Evolutionary conservation across 64 coral and sea anemone genomes (phyloP), one percentile per base, ranked within the genome.

Genomic region (Actinia tenebrosa): DNA sequence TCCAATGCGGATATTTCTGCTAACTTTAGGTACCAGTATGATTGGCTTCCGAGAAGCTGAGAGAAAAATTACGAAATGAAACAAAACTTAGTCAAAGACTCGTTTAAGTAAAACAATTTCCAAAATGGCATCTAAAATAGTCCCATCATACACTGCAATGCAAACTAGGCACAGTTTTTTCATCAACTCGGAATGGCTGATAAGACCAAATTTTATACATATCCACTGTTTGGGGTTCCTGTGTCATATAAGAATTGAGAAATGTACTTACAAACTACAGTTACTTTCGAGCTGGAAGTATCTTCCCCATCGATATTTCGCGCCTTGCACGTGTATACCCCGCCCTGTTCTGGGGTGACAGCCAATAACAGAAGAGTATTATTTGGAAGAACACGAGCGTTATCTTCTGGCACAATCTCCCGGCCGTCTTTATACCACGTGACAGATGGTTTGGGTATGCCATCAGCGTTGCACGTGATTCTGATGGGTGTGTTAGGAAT

Each of bases 341-440:
- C 90, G 5, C 77, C 45, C 18, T 92, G 84, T 22, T 83, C 26
- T 22, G 61, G 15, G 20, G 26, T 30, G 3, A 78, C 85, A 52
- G 63, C 11, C 10, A 23, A 44, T 10, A 92, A 54, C 1, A 86
- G 69, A 2, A 92, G 53, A 8, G 90, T 80, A 22, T 85, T 85
- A 8, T 87, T 64, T 7, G 87, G 11, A 81, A 87, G 60, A 25
- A 87, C 53, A 9, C 16, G 44, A 45, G 52, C 80, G 42, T 78
- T 15, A 52, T 25, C 61, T 45, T 45, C 86, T 17, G 62, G 13
- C 66, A 50, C 53, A 44, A 91, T 62, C 54, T 79, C 77, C 42
- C 46, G 44, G 26, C 90, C 90, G 45, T 92, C 85, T 87, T 87
- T 92, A 30, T 22, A 87, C 90, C 90, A 92, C 16, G 79, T 82